phyloP scores from a whole-genome alignment of 2,888 invertebrate genomes.

The Coleophora deauratella region DNA sequence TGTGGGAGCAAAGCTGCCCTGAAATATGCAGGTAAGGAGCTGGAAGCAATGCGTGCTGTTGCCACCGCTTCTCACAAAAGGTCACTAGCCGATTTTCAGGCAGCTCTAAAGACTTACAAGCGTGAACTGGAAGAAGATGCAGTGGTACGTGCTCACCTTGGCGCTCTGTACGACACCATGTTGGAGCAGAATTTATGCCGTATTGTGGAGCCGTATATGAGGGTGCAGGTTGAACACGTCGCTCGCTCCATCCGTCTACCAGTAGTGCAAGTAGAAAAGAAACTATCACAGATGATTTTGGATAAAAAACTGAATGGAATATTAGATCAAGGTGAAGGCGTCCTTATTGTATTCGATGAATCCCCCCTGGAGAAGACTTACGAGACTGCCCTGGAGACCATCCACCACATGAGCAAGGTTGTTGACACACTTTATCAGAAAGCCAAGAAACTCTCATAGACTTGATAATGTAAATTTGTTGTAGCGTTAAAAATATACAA shows the following conservation, averaged over 20 bases:
- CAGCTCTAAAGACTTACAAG: constrained; percentile 88
- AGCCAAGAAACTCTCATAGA: constrained; percentile 96
- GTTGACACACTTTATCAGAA: constrained; percentile 99
- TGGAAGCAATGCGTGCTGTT: constrained; percentile 98
- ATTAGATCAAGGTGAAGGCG: constrained; percentile 98
- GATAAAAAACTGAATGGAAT: constrained; percentile 98
- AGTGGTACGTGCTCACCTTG: constrained; percentile 97
- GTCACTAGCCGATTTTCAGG: constrained; percentile 97
- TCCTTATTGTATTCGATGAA: constrained; percentile 97
- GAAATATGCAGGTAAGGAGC: constrained; percentile 95
- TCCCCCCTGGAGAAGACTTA: constrained; percentile 96
- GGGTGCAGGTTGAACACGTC: constrained; percentile 95
- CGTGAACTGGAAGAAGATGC: constrained; percentile 95
- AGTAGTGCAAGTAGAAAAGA: constrained; percentile 95
- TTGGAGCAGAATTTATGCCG: constrained; percentile 99
- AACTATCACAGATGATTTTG: constrained; percentile 99
- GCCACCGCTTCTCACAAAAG: constrained; percentile 97
- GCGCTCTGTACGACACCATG: constrained; percentile 98
- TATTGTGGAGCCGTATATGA: constrained; percentile 98
- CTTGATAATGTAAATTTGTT: constrained; percentile 53
- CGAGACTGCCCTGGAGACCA: constrained; percentile 96
- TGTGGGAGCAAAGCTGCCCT: constrained; percentile 97
- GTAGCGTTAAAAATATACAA: constrained; percentile 64
- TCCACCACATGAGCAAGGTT: constrained; percentile 99
- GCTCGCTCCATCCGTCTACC: constrained; percentile 93